Evolutionary conservation across 2,113 vertebrate genomes (phyloP).

Genomic region (Cephalopterus ornatus): DNA sequence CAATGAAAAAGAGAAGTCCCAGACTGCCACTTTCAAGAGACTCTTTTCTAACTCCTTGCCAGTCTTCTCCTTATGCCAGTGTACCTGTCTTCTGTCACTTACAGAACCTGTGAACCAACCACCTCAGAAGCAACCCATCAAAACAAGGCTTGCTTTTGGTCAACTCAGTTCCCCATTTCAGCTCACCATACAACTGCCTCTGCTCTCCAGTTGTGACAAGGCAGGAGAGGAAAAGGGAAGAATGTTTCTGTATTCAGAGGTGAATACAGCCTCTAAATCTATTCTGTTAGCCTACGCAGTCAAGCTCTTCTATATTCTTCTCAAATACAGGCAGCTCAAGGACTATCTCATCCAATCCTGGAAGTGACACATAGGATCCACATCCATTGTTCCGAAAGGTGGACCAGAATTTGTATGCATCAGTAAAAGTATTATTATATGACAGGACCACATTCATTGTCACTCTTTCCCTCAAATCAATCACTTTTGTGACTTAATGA

Average conservation of each 20-base stretch:
- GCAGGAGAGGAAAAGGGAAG: neutral
- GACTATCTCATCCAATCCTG: neutral
- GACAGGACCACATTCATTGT: neutral
- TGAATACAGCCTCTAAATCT: neutral
- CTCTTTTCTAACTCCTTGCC: neutral
- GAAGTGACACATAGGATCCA: neutral
- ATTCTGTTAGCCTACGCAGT: neutral
- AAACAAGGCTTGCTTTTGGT: neutral
- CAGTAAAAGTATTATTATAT: neutral
- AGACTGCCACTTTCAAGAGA: neutral
- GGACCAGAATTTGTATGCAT: neutral
- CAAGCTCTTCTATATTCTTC: neutral
- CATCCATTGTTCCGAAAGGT: neutral
- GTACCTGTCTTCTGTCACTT: neutral
- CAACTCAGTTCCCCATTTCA: neutral
- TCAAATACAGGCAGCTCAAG: neutral
- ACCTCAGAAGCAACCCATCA: neutral
- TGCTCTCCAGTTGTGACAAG: neutral
- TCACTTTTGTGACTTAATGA: neutral
- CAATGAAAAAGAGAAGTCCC: neutral
- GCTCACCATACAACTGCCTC: neutral
- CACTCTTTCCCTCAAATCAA: neutral
- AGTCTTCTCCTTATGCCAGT: accelerated
- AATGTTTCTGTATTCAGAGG: neutral
- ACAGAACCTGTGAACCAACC: neutral